Conservation (phyloP, 2,113 vertebrate species). For the Rattus norvegicus region GRCr8 NC_086019.1:9394501-9395000, state of each 20-base stretch:
- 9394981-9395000: neutral
- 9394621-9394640: neutral
- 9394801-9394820: neutral
- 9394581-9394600: neutral
- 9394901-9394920: neutral
- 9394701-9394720: neutral
- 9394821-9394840: neutral
- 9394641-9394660: neutral
- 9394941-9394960: neutral
- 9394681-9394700: neutral
- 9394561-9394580: neutral
- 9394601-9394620: neutral
- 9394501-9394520: neutral
- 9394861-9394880: neutral
- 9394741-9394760: neutral
- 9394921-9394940: neutral
- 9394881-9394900: neutral
- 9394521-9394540: neutral
- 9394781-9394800: neutral
- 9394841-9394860: neutral
- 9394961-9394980: neutral
- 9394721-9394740: neutral
- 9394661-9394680: neutral
- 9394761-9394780: neutral
- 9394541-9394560: neutral